Base-by-base conservation (phyloP, 35 echinoderm and acorn worm genomes). In the Ophioderma brevispina region DNA sequence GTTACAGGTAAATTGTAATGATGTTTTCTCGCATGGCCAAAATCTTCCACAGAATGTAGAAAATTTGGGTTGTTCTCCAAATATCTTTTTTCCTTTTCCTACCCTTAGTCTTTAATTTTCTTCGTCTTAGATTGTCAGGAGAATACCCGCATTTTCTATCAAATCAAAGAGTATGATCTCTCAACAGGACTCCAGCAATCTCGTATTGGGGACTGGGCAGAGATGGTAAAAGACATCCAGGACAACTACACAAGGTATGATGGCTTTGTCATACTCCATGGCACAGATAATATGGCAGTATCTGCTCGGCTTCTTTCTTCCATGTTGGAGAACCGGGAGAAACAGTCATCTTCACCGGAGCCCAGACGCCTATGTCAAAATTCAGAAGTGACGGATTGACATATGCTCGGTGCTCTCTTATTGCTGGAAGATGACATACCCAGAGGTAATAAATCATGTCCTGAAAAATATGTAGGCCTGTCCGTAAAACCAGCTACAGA, bases 311-410 rank as follows among this genome's bases (percentile, higher is more conserved):
- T 91, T 13, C 87, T 98, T 0, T 98, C 96, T 0, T 98, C 92
- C 79, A 95, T 95, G 96, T 76, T 95, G 86, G 93, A 98, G 84
- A 98, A 95, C 78, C 93, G 95, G 93, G 93, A 1, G 95, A 98
- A 38, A 93, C 96, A 13, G 96, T 98, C 32, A 91, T 98, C 35
- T 39, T 98, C 23, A 98, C 96, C 0, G 96, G 96, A 1, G 85
- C 93, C 13, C 93, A 98, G 81, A 90, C 95, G 19, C 96, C 96
- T 21, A 41, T 98, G 36, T 85, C 90, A 17, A 93, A 95, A 38
- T 78, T 93, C 0, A 84, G 93, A 0, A 98, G 93, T 80, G 96
- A 98, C 38, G 96, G 96, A 81, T 89, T 37, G 96, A 98, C 50
- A 98, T 39, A 56, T 98, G 41, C 90, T 95, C 4, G 96, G 96